Percentiles rank a stretch among this genome's conserved stretches.
Conservation (phyloP, 2,888 invertebrate species). For the Ormia ochracea region DNA sequence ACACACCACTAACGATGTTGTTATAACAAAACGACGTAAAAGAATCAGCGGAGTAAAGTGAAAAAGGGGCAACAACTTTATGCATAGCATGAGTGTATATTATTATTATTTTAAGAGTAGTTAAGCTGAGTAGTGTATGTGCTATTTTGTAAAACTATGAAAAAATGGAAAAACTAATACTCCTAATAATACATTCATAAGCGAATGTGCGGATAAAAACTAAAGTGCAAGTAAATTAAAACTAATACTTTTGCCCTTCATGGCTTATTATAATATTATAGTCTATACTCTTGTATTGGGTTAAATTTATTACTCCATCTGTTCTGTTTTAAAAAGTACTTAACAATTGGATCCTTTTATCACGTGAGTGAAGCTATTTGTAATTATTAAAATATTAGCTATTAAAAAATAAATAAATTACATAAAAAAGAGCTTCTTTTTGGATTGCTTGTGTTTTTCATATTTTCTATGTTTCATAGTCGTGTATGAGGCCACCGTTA, state of each 20-base stretch:
- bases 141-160: slow-evolving; percentile 33
- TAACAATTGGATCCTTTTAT: not conserved
- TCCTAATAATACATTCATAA: not conserved
- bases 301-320: not conserved
- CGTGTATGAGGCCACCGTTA: slow-evolving; percentile 47
- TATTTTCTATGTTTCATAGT: slow-evolving; percentile 28
- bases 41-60: slow-evolving; percentile 21
- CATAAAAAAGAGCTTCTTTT: slow-evolving; percentile 47
- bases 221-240: not conserved
- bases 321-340: slow-evolving; percentile 1
- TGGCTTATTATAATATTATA: not conserved
- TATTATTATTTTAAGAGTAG: slow-evolving; percentile 22
- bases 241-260: not conserved
- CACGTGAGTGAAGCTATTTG: slow-evolving; percentile 22
- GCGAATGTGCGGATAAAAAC: slow-evolving; percentile 1
- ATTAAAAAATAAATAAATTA: slow-evolving; percentile 32
- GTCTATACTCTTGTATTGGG: not conserved
- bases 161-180: slow-evolving; percentile 37
- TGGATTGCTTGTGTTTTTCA: slow-evolving; percentile 17
- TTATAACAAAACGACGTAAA: slow-evolving; percentile 21
- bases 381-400: slow-evolving; percentile 22
- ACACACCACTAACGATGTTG: slow-evolving; percentile 21
- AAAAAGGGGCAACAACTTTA: slow-evolving; percentile 12
- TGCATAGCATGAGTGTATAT: not conserved
- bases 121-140: slow-evolving; percentile 15